Evolutionary conservation across 2,797 vertebrate genomes (phyloP).

Genomic region (Enoplosus armatus): DNA sequence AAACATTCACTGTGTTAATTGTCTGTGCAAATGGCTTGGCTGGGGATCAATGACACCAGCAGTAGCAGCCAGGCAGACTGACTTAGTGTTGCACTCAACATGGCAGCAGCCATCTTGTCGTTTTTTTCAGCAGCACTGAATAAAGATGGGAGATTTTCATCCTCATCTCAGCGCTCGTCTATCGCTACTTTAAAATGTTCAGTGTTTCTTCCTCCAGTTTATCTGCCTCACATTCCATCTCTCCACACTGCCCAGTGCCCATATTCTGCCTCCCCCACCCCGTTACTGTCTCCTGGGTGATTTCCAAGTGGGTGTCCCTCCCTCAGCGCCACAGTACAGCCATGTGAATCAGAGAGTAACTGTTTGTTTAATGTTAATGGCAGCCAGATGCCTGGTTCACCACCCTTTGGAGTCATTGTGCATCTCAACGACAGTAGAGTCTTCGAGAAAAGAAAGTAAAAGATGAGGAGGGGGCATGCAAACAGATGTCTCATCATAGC

Average conservation of each 20-base stretch:
- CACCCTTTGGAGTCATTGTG: conserved; percentile 65
- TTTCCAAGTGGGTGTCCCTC: conserved; percentile 54
- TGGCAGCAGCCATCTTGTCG: conserved; percentile 70
- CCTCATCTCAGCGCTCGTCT: conserved; percentile 9
- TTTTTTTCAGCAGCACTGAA: conserved; percentile 57
- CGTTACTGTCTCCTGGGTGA: conserved; percentile 52
- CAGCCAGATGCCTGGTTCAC: conserved; percentile 65
- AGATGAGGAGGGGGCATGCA: conserved; percentile 38
- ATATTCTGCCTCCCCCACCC: conserved; percentile 39
- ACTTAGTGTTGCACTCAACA: conserved; percentile 45
- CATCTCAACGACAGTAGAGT: conserved; percentile 45
- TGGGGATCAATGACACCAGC: conserved; percentile 63
- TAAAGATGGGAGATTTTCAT: conserved; percentile 41
- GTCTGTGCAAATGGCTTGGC: conserved; percentile 67
- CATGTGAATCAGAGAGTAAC: conserved; percentile 62
- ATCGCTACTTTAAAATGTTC: neutral
- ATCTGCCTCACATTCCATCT: neutral
- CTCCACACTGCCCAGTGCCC: conserved; percentile 11
- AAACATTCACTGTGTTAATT: conserved; percentile 68
- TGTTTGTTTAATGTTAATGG: conserved; percentile 72
- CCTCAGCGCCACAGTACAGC: conserved; percentile 39
- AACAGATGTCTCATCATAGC: conserved; percentile 70
- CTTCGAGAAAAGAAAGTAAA: conserved; percentile 35
- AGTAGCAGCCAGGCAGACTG: conserved; percentile 51
- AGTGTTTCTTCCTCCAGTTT: conserved; percentile 1